These are phyloP conservation scores for Paedocypris sp. DNA, from an alignment of 2,113 vertebrate species.

Conservation along the genomic window DNA sequence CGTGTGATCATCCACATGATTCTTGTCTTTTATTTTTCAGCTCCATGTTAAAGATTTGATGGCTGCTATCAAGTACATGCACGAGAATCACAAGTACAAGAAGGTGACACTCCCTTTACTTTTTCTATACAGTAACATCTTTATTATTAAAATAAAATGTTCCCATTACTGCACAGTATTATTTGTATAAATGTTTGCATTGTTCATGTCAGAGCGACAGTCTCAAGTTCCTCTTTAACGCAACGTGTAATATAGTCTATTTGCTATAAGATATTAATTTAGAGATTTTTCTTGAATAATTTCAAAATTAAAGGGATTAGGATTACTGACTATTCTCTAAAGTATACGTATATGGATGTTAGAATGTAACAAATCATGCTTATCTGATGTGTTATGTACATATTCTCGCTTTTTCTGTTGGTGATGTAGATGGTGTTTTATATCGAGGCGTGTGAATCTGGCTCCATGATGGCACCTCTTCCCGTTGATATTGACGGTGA, in stretches of 20 bases:
- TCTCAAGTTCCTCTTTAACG: too few relatives aligned
- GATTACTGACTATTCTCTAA: too few relatives aligned
- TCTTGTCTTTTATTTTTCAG: constrained; percentile 49
- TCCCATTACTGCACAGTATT: background rate
- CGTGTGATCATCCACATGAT: background rate
- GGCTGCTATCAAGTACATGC: constrained; percentile 77
- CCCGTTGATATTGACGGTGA: constrained; percentile 77
- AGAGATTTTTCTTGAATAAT: too few relatives aligned
- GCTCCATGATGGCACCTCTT: constrained; percentile 92
- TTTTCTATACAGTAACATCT: background rate
- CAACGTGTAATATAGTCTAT: too few relatives aligned
- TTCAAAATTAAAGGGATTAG: too few relatives aligned
- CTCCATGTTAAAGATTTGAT: constrained; percentile 75
- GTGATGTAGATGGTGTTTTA: constrained; percentile 87
- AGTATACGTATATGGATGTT: too few relatives aligned
- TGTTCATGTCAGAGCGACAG: too few relatives aligned
- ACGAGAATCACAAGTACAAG: constrained; percentile 73
- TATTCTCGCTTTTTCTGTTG: background rate
- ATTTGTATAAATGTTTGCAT: too few relatives aligned
- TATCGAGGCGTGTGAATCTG: constrained; percentile 94
- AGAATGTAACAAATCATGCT: too few relatives aligned
- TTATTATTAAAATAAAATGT: background rate
- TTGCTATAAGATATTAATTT: too few relatives aligned
- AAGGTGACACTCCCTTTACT: constrained; percentile 42
- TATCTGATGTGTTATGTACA: too few relatives aligned